Conservation (phyloP, 1,140 invertebrate genomes). For the Meloidogyne exigua region DNA sequence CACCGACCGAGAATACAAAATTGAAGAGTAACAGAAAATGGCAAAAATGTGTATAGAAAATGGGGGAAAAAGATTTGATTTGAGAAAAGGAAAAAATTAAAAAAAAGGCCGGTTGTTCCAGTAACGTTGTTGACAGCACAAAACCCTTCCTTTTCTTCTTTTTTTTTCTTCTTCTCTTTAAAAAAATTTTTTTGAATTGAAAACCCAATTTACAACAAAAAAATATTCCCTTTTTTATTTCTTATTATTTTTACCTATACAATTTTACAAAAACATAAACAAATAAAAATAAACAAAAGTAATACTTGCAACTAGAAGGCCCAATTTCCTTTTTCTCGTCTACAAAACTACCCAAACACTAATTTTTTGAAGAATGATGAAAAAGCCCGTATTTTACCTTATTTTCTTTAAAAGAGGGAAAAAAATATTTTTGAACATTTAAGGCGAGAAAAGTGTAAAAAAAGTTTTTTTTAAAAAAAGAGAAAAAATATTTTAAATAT, state of each 20-base stretch:
- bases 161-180: not conserved
- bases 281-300: no score
- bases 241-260: not conserved
- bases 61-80: not conserved
- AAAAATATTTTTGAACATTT: not conserved
- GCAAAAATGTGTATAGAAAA: not conserved
- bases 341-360: no score
- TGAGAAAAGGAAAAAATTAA: not conserved
- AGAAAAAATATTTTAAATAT: not conserved
- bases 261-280: not conserved
- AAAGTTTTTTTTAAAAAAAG: not conserved
- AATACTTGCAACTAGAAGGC: not conserved
- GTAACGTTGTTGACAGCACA: not conserved
- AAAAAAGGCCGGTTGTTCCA: not conserved
- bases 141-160: no score
- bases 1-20: slow-evolving; percentile 1
- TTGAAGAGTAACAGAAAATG: not conserved
- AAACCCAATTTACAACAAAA: not conserved
- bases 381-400: not conserved
- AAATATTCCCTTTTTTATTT: not conserved
- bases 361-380: not conserved
- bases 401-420: not conserved
- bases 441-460: not conserved
- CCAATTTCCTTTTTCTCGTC: not conserved
- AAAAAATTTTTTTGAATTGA: not conserved